Conservation (phyloP, 2,888 invertebrate genomes). For the Embidobia sp. region DNA sequence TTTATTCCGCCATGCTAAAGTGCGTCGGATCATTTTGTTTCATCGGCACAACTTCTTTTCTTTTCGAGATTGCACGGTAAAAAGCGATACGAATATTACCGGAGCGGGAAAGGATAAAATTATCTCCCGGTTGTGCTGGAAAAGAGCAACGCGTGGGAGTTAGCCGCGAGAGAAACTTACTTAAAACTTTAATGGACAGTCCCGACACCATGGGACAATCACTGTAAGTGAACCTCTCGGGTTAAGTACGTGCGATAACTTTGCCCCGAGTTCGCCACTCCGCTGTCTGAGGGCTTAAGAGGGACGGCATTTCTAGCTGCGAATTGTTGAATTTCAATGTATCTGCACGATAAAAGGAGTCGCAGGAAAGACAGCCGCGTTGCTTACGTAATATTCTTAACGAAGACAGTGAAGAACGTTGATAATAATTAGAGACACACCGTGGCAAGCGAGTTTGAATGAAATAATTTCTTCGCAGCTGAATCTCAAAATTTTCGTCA, state of each 20-base stretch:
- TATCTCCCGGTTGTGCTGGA: slow-evolving; percentile 48
- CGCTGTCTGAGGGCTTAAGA: slow-evolving; percentile 54
- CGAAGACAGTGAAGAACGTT: slow-evolving; percentile 55
- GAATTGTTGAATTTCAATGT: slow-evolving; percentile 66
- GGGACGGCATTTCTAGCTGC: slow-evolving; percentile 62
- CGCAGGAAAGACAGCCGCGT: slow-evolving; percentile 37
- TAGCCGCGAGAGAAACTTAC: slow-evolving; percentile 70
- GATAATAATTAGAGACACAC: slow-evolving; percentile 60
- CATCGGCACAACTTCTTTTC: slow-evolving; percentile 33
- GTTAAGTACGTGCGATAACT: slow-evolving; percentile 68
- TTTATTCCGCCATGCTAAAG: slow-evolving; percentile 18
- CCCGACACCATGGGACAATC: slow-evolving; percentile 70
- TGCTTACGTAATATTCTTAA: slow-evolving; percentile 63
- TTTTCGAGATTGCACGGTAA: slow-evolving; percentile 27
- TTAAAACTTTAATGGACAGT: slow-evolving; percentile 76
- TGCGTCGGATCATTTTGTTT: slow-evolving; percentile 36
- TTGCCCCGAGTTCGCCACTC: slow-evolving; percentile 61
- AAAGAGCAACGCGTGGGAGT: slow-evolving; percentile 65
- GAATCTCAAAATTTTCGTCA: slow-evolving; percentile 54
- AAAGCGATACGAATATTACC: slow-evolving; percentile 51
- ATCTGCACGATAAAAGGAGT: slow-evolving; percentile 59
- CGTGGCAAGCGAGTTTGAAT: slow-evolving; percentile 39
- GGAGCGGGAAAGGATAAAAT: slow-evolving; percentile 49
- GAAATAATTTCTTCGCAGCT: slow-evolving; percentile 39
- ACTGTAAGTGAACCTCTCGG: slow-evolving; percentile 67